Conservation (phyloP, 2,888 invertebrate genomes). For the Chrysopilus asiliformis region DNA sequence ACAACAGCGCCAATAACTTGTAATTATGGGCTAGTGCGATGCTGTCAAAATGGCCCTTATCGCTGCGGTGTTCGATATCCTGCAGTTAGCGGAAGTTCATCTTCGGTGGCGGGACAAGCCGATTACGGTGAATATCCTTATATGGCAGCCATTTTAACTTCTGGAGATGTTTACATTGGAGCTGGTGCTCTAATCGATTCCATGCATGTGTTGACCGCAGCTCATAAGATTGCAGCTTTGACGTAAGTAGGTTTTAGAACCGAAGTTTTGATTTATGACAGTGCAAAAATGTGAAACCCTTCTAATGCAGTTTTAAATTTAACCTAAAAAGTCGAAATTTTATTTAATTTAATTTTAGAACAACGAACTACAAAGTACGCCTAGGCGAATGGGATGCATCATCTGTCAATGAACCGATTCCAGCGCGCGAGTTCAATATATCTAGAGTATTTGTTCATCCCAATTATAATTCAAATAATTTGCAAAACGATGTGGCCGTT, state of each 20-base stretch:
- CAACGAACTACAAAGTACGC: slow-evolving; percentile 45
- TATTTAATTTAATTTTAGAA: slow-evolving; percentile 16
- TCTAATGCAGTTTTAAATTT: no score
- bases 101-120: slow-evolving; percentile 41
- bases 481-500: slow-evolving; percentile 72
- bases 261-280: no score
- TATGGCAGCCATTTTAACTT: slow-evolving; percentile 50
- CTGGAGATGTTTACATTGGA: slow-evolving; percentile 50
- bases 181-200: slow-evolving; percentile 57
- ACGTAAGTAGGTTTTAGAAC: slow-evolving; percentile 40
- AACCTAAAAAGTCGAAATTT: no score
- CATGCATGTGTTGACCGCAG: slow-evolving; percentile 57
- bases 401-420: slow-evolving; percentile 47
- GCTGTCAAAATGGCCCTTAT: slow-evolving; percentile 28
- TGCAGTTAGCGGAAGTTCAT: slow-evolving; percentile 23
- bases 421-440: slow-evolving; percentile 48
- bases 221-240: slow-evolving; percentile 50
- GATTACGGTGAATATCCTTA: slow-evolving; percentile 59
- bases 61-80: slow-evolving; percentile 27
- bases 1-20: slow-evolving; percentile 20
- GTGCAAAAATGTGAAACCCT: no score
- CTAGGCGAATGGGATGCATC: slow-evolving; percentile 66
- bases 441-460: slow-evolving; percentile 47
- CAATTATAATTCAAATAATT: slow-evolving; percentile 52
- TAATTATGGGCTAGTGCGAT: slow-evolving; percentile 23